A percentile compares a stretch with the other conserved stretches of the same genome.
Evolutionary conservation across 1,140 invertebrate genomes (phyloP).

Genomic region (Asbolus verrucosus): DNA sequence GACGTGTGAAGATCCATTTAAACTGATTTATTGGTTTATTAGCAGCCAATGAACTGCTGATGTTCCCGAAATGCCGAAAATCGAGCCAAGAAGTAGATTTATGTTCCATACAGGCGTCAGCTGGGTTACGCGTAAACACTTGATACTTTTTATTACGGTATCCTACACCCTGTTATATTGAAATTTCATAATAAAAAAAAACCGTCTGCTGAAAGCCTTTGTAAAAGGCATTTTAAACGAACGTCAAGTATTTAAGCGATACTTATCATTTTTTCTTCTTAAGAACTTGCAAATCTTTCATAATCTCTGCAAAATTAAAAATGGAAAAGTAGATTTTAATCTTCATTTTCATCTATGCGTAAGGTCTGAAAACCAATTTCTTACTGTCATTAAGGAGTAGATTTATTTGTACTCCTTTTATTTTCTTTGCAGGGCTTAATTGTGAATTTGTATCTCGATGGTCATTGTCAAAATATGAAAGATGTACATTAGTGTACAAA

Average conservation of each 20-base stretch:
- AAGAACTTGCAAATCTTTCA: background rate
- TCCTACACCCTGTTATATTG: slow-evolving; percentile 38
- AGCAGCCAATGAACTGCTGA: slow-evolving; percentile 45
- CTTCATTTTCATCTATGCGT: too few species aligned
- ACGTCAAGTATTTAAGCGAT: background rate
- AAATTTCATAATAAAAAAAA: slow-evolving; percentile 44
- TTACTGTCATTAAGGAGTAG: too few species aligned
- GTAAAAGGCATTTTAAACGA: background rate
- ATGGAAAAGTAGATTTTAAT: too few species aligned
- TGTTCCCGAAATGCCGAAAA: slow-evolving; percentile 42
- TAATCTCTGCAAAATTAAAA: too few species aligned
- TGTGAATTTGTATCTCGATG: too few species aligned
- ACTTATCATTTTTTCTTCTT: background rate
- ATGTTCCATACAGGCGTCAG: slow-evolving; percentile 46
- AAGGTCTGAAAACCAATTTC: too few species aligned
- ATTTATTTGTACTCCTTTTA: too few species aligned
- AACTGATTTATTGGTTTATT: slow-evolving; percentile 40
- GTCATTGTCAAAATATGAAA: too few species aligned
- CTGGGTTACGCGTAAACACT: slow-evolving; percentile 44
- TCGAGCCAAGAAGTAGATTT: slow-evolving; percentile 42
- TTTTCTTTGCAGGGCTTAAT: too few species aligned
- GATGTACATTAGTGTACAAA: too few species aligned
- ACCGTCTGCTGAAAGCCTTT: slow-evolving; percentile 1
- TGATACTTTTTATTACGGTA: slow-evolving; percentile 44
- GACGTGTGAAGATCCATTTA: slow-evolving; percentile 28